Conservation (phyloP, 2,113 vertebrate species). For the Microcebus ravelobensis region DNA sequence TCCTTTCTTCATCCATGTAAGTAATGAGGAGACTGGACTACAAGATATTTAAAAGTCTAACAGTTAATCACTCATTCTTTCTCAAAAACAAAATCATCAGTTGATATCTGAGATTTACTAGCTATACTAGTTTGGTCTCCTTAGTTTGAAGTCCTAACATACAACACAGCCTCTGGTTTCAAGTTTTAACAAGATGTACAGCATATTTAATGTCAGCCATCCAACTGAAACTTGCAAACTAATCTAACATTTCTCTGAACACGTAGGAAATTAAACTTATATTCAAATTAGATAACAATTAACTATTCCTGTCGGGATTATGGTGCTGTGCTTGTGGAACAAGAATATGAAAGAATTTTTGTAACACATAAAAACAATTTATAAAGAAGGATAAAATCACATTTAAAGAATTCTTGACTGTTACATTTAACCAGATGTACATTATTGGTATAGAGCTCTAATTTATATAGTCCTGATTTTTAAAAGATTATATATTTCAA, state of each 20-base stretch:
- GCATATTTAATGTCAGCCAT: slow-evolving; percentile 57
- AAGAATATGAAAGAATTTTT: slow-evolving; percentile 50
- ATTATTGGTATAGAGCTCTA: not conserved
- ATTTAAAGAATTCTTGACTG: not conserved
- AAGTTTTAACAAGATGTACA: slow-evolving; percentile 42
- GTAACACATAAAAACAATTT: slow-evolving; percentile 57
- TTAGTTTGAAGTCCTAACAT: slow-evolving; percentile 43
- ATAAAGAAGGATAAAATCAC: not conserved
- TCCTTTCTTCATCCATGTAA: not conserved
- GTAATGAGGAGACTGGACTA: not conserved
- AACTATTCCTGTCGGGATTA: not conserved
- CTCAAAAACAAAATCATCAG: slow-evolving; percentile 26
- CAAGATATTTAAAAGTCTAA: not conserved
- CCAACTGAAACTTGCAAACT: slow-evolving; percentile 44
- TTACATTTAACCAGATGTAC: not conserved
- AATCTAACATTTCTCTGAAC: slow-evolving; percentile 63
- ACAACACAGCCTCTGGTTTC: slow-evolving; percentile 40
- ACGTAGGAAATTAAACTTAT: slow-evolving; percentile 61
- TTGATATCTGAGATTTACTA: not conserved
- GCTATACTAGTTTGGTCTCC: not conserved
- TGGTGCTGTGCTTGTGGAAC: not conserved
- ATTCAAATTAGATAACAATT: not conserved
- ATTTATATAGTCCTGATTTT: not conserved
- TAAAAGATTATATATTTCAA: not conserved
- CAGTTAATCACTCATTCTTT: not conserved